Percentiles rank a stretch among this genome's conserved stretches.
Conservation (phyloP, 1,140 invertebrate genomes). For the Drosophila sproati region DNA sequence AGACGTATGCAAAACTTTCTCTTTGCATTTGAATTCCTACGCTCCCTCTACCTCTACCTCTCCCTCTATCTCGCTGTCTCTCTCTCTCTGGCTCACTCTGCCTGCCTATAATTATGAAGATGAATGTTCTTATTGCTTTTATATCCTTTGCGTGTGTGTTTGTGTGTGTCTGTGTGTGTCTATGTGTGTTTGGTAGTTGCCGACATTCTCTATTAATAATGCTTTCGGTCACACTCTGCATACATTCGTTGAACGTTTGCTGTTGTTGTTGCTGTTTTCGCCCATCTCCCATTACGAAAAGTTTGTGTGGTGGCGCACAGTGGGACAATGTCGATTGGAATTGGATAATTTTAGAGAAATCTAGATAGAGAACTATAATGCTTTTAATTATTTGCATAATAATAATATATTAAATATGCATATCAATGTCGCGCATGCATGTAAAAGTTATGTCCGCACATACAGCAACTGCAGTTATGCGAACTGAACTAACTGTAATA, state of each 20-base stretch:
- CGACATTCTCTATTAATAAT: conserved; percentile 81
- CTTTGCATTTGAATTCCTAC: conserved; percentile 69
- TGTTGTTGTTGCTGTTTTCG: conserved; percentile 15
- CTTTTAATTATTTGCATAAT: too few species aligned
- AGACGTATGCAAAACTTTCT: conserved; percentile 77
- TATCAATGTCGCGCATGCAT: too few species aligned
- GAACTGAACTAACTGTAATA: too few species aligned
- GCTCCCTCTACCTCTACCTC: conserved; percentile 25
- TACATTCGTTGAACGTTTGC: conserved; percentile 74
- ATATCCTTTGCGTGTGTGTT: conserved; percentile 60
- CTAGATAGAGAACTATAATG: too few species aligned
- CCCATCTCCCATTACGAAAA: conserved; percentile 47
- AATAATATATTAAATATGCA: background rate
- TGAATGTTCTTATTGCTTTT: conserved; percentile 82
- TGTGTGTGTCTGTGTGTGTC: background rate
- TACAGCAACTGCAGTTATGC: too few species aligned
- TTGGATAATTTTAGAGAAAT: too few species aligned
- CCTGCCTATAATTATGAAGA: conserved; percentile 72
- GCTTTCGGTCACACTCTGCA: conserved; percentile 81
- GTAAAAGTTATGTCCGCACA: too few species aligned
- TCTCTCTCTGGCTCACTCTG: background rate
- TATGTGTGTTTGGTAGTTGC: conserved; percentile 43
- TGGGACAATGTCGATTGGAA: background rate
- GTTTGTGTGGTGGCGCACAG: conserved; percentile 38
- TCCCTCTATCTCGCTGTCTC: conserved; percentile 23